These are phyloP conservation scores for Yponomeuta plumbellus DNA, from an alignment of 2,888 invertebrate genomes.

Conservation along the genomic window DNA sequence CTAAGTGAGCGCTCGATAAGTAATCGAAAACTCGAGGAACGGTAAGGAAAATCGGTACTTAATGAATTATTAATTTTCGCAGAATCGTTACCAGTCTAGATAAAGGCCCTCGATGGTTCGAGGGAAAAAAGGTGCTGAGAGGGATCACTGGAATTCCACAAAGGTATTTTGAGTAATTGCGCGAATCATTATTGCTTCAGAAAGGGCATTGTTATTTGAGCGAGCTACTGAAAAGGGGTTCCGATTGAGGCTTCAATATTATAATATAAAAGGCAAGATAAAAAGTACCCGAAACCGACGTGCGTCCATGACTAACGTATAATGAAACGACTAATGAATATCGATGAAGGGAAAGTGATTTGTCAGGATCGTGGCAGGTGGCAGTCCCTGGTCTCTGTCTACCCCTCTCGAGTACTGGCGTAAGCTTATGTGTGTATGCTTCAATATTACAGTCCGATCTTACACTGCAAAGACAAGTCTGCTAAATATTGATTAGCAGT, in stretches of 20 bases:
- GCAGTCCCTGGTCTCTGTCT: too few relatives aligned
- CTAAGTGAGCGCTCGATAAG: not conserved
- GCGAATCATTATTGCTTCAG: not conserved
- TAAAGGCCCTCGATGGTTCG: not conserved
- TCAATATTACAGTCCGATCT: not conserved
- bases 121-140: not conserved
- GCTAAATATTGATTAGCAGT: not conserved
- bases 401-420: too few relatives aligned
- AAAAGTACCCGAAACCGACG: too few relatives aligned
- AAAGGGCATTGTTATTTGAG: not conserved
- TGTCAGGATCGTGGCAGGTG: too few relatives aligned
- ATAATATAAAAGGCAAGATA: too few relatives aligned
- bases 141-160: not conserved
- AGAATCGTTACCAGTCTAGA: not conserved
- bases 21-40: not conserved
- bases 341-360: too few relatives aligned
- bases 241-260: not conserved
- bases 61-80: not conserved
- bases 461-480: not conserved
- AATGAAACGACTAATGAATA: too few relatives aligned
- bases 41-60: not conserved
- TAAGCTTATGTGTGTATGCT: too few relatives aligned
- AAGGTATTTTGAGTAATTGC: slow-evolving; percentile 1
- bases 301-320: too few relatives aligned
- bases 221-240: not conserved